phyloP scores from a whole-genome alignment of 2,113 vertebrate genomes.

The Tupaia tana region DNA sequence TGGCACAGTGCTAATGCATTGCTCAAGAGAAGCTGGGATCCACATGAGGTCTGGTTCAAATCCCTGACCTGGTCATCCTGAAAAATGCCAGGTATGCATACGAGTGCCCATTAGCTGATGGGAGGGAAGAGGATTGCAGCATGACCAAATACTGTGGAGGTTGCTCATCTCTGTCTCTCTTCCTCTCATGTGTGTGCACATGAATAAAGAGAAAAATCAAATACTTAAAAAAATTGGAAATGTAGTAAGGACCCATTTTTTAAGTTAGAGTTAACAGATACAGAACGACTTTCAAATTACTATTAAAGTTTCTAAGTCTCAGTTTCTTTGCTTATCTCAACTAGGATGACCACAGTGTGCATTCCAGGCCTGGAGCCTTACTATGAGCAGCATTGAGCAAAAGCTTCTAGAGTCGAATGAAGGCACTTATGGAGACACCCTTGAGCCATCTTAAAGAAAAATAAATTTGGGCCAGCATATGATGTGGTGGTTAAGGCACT shows the following conservation, averaged over 20 bases:
- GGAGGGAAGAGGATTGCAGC: no score
- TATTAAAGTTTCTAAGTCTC: not conserved
- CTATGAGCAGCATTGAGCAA: not conserved
- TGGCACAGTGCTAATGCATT: no score
- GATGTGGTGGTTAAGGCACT: no score
- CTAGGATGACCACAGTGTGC: not conserved
- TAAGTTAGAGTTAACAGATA: not conserved
- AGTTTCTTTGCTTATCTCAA: not conserved
- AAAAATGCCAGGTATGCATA: no score
- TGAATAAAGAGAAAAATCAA: not conserved
- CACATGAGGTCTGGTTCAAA: no score
- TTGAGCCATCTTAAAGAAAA: constrained; percentile 63
- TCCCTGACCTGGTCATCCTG: no score
- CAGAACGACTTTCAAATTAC: not conserved
- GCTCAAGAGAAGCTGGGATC: no score
- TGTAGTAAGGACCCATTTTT: not conserved
- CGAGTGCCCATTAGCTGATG: no score
- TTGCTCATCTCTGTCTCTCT: no score
- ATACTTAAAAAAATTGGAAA: not conserved
- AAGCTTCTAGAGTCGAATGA: constrained; percentile 62
- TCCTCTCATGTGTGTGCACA: no score
- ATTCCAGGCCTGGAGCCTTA: not conserved
- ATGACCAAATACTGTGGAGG: no score
- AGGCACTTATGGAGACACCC: constrained; percentile 55
- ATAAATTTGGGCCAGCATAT: not conserved